A percentile compares a stretch with the other conserved stretches of the same genome.
These are phyloP conservation scores for Caenorhabditis remanei DNA, from an alignment of 1,140 invertebrate genomes.

Conservation along the genomic window DNA sequence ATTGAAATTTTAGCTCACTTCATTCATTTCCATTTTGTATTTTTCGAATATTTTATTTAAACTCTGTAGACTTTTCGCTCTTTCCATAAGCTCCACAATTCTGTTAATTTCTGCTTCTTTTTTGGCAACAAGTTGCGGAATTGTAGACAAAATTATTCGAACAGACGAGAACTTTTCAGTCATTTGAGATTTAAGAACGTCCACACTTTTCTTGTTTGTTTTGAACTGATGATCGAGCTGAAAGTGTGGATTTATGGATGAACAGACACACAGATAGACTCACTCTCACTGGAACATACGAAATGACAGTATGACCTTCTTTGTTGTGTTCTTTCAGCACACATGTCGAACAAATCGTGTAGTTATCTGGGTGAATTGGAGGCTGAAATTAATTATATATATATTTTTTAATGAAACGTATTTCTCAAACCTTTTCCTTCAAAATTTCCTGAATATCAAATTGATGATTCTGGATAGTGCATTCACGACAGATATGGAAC, in stretches of 20 bases:
- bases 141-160: not conserved
- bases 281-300: not conserved
- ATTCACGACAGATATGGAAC: conserved; percentile 19
- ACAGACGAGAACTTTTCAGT: not conserved
- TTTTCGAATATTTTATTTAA: not conserved
- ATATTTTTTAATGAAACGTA: too few relatives aligned
- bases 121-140: not conserved
- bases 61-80: not conserved
- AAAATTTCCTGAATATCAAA: not conserved
- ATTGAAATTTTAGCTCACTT: not conserved
- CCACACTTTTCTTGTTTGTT: not conserved
- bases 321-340: not conserved
- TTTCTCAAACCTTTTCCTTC: not conserved
- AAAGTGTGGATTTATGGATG: not conserved
- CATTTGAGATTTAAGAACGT: not conserved
- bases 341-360: not conserved
- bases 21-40: not conserved
- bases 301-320: not conserved
- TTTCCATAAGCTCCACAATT: not conserved
- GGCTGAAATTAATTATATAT: not conserved
- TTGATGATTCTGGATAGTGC: not conserved
- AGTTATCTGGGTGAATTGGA: not conserved
- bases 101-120: not conserved
- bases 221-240: not conserved
- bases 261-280: not conserved